phyloP scores from a whole-genome alignment of 1,140 invertebrate genomes.

The Portunus trituberculatus region DNA sequence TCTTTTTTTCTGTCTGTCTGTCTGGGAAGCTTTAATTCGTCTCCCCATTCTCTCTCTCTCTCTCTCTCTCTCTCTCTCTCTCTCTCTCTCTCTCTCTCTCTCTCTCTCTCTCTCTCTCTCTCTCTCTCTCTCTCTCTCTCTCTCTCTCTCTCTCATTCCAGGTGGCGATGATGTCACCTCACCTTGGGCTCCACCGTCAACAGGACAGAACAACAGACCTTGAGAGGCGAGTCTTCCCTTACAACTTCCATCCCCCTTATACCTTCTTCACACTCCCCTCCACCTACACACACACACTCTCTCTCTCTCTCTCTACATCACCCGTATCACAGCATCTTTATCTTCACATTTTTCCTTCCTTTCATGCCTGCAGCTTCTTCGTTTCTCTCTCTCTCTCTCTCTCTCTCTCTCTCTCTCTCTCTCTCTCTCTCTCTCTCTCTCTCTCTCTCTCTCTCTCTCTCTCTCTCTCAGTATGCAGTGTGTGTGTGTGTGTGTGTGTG shows the following conservation, averaged over 20 bases:
- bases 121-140: slow-evolving; percentile 11
- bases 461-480: not conserved
- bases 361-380: not conserved
- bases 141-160: not conserved
- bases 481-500: no score
- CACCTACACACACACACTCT: not conserved
- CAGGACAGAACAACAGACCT: not conserved
- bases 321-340: not conserved
- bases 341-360: not conserved
- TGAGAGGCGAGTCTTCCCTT: not conserved
- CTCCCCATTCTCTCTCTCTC: not conserved
- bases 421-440: no score
- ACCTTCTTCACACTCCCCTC: not conserved
- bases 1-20: no score
- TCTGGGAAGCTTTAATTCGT: no score
- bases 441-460: not conserved
- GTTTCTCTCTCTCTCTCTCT: not conserved
- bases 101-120: slow-evolving; percentile 5
- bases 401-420: not conserved
- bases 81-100: slow-evolving; percentile 10
- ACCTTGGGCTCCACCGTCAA: not conserved
- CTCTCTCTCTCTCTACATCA: no score
- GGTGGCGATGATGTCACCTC: not conserved
- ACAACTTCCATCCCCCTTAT: not conserved
- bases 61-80: slow-evolving; percentile 18